Evolutionary conservation across 2,797 vertebrate species (phyloP).

Genomic region (Leptatherina wallacei): DNA sequence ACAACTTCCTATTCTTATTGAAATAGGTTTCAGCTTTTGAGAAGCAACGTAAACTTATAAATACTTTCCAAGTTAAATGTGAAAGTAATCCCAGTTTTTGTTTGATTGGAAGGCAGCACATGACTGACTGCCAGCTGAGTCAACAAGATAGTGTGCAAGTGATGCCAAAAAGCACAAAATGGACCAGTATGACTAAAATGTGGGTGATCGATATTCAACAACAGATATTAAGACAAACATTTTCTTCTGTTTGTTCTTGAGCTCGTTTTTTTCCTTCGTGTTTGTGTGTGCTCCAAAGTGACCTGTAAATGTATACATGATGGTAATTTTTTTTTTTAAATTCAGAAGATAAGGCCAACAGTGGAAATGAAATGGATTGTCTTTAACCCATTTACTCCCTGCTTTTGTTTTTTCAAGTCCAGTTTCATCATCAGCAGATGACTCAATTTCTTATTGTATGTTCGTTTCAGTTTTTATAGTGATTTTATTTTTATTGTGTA

Average conservation of each 20-base stretch:
- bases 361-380: too few species aligned
- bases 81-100: slow-evolving; percentile 32
- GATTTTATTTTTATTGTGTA: slow-evolving; percentile 1
- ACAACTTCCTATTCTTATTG: slow-evolving; percentile 5
- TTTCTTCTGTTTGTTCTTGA: too few species aligned
- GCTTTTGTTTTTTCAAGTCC: neutral
- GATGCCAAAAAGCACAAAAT: slow-evolving; percentile 36
- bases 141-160: slow-evolving; percentile 29
- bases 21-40: slow-evolving; percentile 23
- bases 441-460: slow-evolving; percentile 5
- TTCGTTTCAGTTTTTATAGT: neutral
- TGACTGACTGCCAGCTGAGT: slow-evolving; percentile 54
- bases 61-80: slow-evolving; percentile 52
- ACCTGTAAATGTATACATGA: slow-evolving; percentile 1
- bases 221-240: slow-evolving; percentile 9
- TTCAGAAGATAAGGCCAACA: neutral
- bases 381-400: too few species aligned
- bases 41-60: slow-evolving; percentile 27
- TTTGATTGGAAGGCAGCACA: slow-evolving; percentile 13
- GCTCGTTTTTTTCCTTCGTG: neutral
- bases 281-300: neutral
- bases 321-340: slow-evolving; percentile 6
- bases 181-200: slow-evolving; percentile 9
- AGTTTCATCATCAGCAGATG: neutral
- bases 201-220: slow-evolving; percentile 26